Evolutionary conservation across 1,140 invertebrate species (phyloP).

Genomic region (Drosophila miranda): DNA sequence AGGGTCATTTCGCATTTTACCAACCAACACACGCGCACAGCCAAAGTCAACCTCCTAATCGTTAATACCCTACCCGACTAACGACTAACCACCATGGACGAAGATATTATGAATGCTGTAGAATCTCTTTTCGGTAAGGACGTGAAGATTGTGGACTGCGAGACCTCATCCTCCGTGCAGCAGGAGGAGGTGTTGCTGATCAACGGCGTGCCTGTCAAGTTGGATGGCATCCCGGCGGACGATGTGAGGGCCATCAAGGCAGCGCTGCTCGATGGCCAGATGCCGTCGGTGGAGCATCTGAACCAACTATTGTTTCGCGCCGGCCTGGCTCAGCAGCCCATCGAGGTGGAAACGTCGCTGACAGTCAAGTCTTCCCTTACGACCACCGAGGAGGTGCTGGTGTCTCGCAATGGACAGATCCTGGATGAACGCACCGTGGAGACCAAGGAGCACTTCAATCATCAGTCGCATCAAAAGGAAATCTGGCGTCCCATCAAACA

Average conservation of each 20-base stretch:
- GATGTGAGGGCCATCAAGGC: constrained; percentile 88
- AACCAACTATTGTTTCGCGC: constrained; percentile 88
- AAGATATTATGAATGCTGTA: constrained; percentile 90
- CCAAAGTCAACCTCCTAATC: constrained; percentile 26
- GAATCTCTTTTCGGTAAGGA: constrained; percentile 90
- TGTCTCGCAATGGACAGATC: constrained; percentile 87
- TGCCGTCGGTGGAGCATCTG: constrained; percentile 88
- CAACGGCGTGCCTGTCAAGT: constrained; percentile 88
- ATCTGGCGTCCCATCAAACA: constrained; percentile 86
- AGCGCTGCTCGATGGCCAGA: constrained; percentile 87
- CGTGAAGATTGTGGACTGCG: constrained; percentile 89
- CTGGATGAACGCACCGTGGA: constrained; percentile 89
- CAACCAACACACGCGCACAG: constrained; percentile 43
- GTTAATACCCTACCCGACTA: background rate
- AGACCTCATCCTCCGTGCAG: constrained; percentile 88
- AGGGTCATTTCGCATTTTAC: constrained; percentile 71
- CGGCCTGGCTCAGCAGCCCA: constrained; percentile 87
- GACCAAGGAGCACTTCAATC: constrained; percentile 89
- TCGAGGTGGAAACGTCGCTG: constrained; percentile 88
- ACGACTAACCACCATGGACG: constrained; percentile 84
- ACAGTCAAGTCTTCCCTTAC: constrained; percentile 89
- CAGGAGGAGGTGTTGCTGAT: constrained; percentile 90
- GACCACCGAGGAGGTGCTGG: constrained; percentile 89
- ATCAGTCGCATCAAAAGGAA: constrained; percentile 87
- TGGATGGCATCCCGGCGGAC: constrained; percentile 84